These are phyloP conservation scores for Portunus trituberculatus DNA, from an alignment of 1,140 invertebrate species.

Conservation along the genomic window DNA sequence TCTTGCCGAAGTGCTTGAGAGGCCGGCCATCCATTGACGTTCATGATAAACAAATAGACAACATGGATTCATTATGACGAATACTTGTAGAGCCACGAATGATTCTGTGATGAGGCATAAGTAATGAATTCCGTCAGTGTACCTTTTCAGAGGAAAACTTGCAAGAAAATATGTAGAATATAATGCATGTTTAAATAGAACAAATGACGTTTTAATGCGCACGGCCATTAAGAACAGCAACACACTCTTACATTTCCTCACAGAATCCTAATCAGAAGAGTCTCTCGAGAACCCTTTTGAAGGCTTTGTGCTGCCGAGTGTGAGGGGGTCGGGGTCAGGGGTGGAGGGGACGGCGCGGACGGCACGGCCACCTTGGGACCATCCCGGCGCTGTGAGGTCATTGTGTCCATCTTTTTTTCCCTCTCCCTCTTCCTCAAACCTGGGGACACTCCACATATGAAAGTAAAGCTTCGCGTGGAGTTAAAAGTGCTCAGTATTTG, in stretches of 20 bases:
- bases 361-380: not conserved
- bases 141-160: not conserved
- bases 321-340: not conserved
- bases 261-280: constrained; percentile 11
- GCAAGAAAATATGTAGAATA: not conserved
- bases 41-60: not conserved
- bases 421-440: constrained; percentile 3
- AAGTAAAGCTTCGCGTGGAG: not conserved
- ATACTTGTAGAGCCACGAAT: not conserved
- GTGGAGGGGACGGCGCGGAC: not conserved
- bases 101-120: not conserved
- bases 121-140: not conserved
- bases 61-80: not conserved
- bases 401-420: not conserved
- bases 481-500: not conserved
- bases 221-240: not conserved
- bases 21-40: not conserved
- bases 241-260: not conserved
- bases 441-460: not conserved
- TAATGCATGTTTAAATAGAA: constrained; percentile 24
- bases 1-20: too few species aligned
- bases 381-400: not conserved
- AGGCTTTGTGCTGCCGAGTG: constrained; percentile 1
- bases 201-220: not conserved
- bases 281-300: constrained; percentile 12